Evolutionary conservation across 2,113 vertebrate species (phyloP).

Genomic region (Micronisus gabar): DNA sequence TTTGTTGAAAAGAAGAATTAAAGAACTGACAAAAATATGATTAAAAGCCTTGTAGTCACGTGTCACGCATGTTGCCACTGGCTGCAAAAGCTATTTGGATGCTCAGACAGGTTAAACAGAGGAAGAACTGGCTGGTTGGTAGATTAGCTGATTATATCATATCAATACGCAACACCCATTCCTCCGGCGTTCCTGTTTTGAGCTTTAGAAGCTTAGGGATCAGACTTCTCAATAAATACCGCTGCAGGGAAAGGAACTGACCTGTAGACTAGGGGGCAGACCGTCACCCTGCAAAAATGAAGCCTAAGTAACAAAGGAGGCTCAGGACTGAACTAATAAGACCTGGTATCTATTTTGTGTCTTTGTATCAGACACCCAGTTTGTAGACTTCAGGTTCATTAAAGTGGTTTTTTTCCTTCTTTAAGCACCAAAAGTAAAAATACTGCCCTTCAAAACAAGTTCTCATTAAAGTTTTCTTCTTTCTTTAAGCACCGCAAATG

Average conservation of each 20-base stretch:
- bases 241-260: not conserved
- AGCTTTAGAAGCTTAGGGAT: not conserved
- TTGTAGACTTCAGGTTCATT: not conserved
- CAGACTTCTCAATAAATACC: not conserved
- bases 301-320: not conserved
- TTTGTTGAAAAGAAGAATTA: not conserved
- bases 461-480: not conserved
- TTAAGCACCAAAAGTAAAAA: not conserved
- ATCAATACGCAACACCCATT: not conserved
- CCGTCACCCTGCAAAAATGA: not conserved
- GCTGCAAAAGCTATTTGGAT: not conserved
- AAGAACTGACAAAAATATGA: not conserved
- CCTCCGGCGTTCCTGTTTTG: not conserved
- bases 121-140: not conserved
- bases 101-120: not conserved
- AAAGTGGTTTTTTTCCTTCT: not conserved
- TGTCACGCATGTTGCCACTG: fast-evolving
- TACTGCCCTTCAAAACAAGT: not conserved
- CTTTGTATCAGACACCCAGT: not conserved
- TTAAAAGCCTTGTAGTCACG: not conserved
- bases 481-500: not conserved
- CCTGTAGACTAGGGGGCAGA: not conserved
- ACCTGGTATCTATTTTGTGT: fast-evolving
- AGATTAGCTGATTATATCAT: not conserved
- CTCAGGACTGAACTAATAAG: not conserved